These are phyloP conservation scores for Agrilus biguttatus DNA, from an alignment of 2,888 invertebrate genomes.

Conservation along the genomic window DNA sequence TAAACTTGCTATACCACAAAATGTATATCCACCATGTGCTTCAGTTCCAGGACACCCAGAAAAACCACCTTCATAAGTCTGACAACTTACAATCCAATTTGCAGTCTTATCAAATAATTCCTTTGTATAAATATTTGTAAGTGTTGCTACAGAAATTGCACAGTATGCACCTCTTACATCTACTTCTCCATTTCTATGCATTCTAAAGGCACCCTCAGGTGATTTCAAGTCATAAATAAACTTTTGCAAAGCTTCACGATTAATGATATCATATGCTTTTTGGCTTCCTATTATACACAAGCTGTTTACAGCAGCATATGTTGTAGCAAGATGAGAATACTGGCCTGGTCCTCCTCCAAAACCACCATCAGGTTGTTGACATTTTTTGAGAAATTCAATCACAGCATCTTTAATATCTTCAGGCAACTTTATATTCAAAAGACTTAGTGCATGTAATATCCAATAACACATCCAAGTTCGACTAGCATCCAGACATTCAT, in stretches of 20 bases:
- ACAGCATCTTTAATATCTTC: conserved; percentile 39
- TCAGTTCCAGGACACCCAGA: conserved; percentile 88
- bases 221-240: conserved; percentile 69
- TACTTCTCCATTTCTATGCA: conserved; percentile 86
- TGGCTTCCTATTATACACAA: conserved; percentile 69
- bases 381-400: conserved; percentile 46
- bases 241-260: conserved; percentile 55
- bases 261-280: conserved; percentile 75
- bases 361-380: conserved; percentile 70
- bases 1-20: conserved; percentile 87
- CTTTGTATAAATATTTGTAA: conserved; percentile 65
- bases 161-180: conserved; percentile 96
- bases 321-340: conserved; percentile 85
- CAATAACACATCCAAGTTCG: conserved; percentile 96
- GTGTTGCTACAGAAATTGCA: conserved; percentile 77
- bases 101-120: conserved; percentile 73
- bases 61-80: conserved; percentile 98
- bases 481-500: conserved; percentile 80
- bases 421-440: conserved; percentile 51
- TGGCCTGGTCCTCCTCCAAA: conserved; percentile 94
- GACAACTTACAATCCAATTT: conserved; percentile 89
- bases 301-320: conserved; percentile 93
- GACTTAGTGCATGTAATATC: conserved; percentile 80
- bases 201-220: conserved; percentile 77
- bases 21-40: conserved; percentile 99